A percentile compares a stretch with the other conserved stretches of the same genome.
Evolutionary conservation across 53 echinoderm and acorn worm species (phyloP).

Genomic region (Mesocentrotus franciscanus): DNA sequence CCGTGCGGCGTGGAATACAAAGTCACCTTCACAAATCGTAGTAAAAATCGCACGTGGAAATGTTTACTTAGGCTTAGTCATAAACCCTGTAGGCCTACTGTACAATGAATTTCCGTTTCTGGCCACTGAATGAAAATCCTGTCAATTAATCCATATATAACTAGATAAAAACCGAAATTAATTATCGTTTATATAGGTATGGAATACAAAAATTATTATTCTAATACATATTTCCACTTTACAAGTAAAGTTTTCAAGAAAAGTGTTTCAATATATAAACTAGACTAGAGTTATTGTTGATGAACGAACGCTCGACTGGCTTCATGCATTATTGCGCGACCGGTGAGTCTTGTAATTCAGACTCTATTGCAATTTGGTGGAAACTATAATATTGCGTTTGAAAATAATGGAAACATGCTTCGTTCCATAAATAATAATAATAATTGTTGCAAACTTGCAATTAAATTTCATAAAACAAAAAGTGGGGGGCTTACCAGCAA

Average conservation of each 20-base stretch:
- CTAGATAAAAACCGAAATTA: background rate
- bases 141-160: background rate
- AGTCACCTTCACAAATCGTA: conserved; percentile 49
- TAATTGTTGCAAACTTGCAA: too few species aligned
- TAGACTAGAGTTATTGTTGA: background rate
- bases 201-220: background rate
- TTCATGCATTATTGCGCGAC: background rate
- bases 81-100: too few species aligned
- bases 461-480: too few species aligned
- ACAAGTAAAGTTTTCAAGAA: background rate
- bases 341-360: background rate
- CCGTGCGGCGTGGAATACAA: conserved; percentile 24
- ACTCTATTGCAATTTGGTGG: too few species aligned
- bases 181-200: background rate
- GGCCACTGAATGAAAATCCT: background rate
- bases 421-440: too few species aligned
- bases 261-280: background rate
- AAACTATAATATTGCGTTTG: too few species aligned
- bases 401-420: too few species aligned
- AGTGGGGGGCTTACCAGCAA: too few species aligned
- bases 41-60: conserved; percentile 46
- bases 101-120: background rate
- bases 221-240: background rate
- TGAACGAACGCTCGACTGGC: background rate
- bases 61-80: conserved; percentile 53